Conservation (phyloP, 2,888 invertebrate genomes). For the Scotopteryx bipunctaria region DNA sequence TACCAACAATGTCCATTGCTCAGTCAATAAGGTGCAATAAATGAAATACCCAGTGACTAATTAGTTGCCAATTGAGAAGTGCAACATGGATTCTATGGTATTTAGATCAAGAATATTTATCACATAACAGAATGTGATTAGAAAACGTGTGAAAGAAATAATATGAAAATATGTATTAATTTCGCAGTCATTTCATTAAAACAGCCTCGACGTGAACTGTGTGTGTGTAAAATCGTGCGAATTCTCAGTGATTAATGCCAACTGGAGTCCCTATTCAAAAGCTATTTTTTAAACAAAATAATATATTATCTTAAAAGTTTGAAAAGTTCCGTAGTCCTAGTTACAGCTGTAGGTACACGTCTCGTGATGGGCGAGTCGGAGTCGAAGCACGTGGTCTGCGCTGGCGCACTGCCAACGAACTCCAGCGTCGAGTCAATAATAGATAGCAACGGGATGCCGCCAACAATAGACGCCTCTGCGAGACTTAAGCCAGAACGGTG, state of each 20-base stretch:
- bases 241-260: slow-evolving; percentile 6
- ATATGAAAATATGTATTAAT: no score
- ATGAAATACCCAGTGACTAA: no score
- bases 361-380: slow-evolving; percentile 67
- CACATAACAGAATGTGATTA: no score
- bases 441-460: slow-evolving; percentile 81
- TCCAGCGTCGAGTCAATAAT: slow-evolving; percentile 83
- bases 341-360: slow-evolving; percentile 56
- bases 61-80: no score
- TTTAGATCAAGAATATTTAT: no score
- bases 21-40: no score
- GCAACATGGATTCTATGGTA: no score
- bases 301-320: slow-evolving; percentile 3
- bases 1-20: slow-evolving; percentile 3
- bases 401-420: slow-evolving; percentile 79
- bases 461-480: slow-evolving; percentile 78
- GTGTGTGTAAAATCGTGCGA: not conserved
- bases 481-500: slow-evolving; percentile 35
- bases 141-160: no score
- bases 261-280: not conserved
- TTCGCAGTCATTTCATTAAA: no score
- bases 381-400: slow-evolving; percentile 70
- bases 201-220: no score
- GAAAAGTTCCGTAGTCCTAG: slow-evolving; percentile 46
- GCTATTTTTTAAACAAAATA: not conserved